Conservation (phyloP, 2,113 vertebrate species). For the Erythrocebus patas region DNA sequence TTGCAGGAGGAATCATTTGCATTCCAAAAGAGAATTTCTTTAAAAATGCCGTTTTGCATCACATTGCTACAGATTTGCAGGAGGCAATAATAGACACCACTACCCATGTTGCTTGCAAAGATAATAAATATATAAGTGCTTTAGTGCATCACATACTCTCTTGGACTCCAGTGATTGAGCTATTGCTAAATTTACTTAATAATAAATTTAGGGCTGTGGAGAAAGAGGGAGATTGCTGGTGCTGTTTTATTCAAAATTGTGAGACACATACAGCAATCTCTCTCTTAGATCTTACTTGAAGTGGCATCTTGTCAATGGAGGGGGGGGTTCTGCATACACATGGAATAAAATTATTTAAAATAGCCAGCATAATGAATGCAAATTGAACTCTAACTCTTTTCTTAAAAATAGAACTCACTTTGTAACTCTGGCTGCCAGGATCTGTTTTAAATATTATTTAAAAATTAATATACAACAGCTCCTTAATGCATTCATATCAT, state of each 20-base stretch:
- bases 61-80: slow-evolving; percentile 77
- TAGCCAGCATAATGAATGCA: slow-evolving; percentile 62
- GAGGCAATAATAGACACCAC: slow-evolving; percentile 66
- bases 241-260: slow-evolving; percentile 39
- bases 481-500: neutral
- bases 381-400: slow-evolving; percentile 69
- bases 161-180: slow-evolving; percentile 69
- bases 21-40: slow-evolving; percentile 80
- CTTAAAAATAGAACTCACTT: slow-evolving; percentile 58
- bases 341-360: slow-evolving; percentile 74
- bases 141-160: slow-evolving; percentile 51
- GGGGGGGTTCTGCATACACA: slow-evolving; percentile 39
- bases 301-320: slow-evolving; percentile 57
- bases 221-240: slow-evolving; percentile 60
- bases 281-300: slow-evolving; percentile 45
- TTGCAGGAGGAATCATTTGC: slow-evolving; percentile 79
- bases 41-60: slow-evolving; percentile 78
- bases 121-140: slow-evolving; percentile 65
- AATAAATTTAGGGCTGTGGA: slow-evolving; percentile 70
- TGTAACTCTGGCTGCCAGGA: slow-evolving; percentile 60
- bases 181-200: slow-evolving; percentile 73
- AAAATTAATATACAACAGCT: slow-evolving; percentile 45
- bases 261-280: slow-evolving; percentile 51
- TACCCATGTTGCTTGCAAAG: slow-evolving; percentile 66
- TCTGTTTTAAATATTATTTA: slow-evolving; percentile 61